Evolutionary conservation across 2,888 invertebrate genomes (phyloP), one percentile per base, ranked within the genome.

Genomic region (Bugulina stolonifera): DNA sequence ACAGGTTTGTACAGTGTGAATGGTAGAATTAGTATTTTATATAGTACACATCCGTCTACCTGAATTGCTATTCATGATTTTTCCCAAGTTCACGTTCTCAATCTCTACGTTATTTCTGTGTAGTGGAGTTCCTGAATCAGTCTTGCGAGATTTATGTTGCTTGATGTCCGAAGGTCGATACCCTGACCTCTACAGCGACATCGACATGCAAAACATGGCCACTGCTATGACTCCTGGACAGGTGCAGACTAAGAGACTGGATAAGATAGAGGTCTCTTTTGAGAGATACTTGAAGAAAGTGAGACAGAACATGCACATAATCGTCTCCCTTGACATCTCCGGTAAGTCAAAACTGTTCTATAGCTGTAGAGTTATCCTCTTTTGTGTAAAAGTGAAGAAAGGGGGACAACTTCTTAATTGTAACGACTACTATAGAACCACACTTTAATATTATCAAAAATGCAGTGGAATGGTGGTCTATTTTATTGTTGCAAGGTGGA

Each of bases 191-290:
- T 83, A 83, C 75, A 78, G 78, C 0, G 79, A 78, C 18, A 79
- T 79, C 54, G 82, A 83, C 74, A 73, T 82, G 34, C 79, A 79
- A 73, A 75, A 77, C 70, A 80, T 83, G 64, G 81, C 82, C n/a
- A 78, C 79, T 22, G 80, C 81, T 73, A 81, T 83, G 81, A 82
- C 81, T 78, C 82, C 82, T 0, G 82, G 82, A 18, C 80, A 81
- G 1, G 80, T 82, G 32, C 80, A 80, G 76, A 81, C 80, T 35
- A 82, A 81, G 73, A 74, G 78, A 27, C 75, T 80, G 22, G 82
- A 81, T 74, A 82, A 83, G 75, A 80, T 82, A 25, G 81, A 82
- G 72, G 80, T 80, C 72, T 79, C 80, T 2, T 81, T 83, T 73
- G 79, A 80, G 54, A 76, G 81, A 71, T 82, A 79, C 75, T 71